These are phyloP conservation scores for Malthinus seriepunctatus DNA, from an alignment of 2,888 invertebrate genomes.

Conservation along the genomic window DNA sequence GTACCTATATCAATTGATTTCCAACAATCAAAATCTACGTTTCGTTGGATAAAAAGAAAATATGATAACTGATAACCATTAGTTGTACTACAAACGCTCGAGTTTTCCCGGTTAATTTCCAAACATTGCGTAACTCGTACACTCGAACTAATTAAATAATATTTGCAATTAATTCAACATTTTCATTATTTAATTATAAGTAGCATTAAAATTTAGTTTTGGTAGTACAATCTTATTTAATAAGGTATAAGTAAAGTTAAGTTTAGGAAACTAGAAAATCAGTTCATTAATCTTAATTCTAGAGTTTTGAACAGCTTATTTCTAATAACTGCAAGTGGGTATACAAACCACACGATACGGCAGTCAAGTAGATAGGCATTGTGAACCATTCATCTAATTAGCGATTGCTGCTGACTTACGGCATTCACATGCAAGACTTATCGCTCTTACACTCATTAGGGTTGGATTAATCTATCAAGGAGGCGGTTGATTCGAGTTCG, in stretches of 20 bases:
- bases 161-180: too few species aligned
- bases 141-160: too few species aligned
- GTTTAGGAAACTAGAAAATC: conserved; percentile 16
- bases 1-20: too few species aligned
- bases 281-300: conserved; percentile 39
- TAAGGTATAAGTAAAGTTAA: conserved; percentile 2
- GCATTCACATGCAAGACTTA: conserved; percentile 56
- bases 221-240: background rate
- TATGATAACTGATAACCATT: too few species aligned
- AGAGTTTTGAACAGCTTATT: conserved; percentile 30
- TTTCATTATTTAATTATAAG: too few species aligned
- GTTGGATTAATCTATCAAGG: conserved; percentile 56
- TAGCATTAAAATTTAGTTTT: too few species aligned
- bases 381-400: conserved; percentile 56
- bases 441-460: conserved; percentile 57
- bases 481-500: conserved; percentile 39
- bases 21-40: too few species aligned
- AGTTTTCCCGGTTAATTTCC: too few species aligned
- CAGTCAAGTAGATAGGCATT: conserved; percentile 52
- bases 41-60: too few species aligned
- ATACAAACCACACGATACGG: conserved; percentile 53
- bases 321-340: conserved; percentile 50
- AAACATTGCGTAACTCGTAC: too few species aligned
- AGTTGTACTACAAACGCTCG: too few species aligned
- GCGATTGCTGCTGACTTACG: conserved; percentile 52